Base-by-base conservation (phyloP, 2,888 invertebrate genomes). In the Anodontia alba region DNA sequence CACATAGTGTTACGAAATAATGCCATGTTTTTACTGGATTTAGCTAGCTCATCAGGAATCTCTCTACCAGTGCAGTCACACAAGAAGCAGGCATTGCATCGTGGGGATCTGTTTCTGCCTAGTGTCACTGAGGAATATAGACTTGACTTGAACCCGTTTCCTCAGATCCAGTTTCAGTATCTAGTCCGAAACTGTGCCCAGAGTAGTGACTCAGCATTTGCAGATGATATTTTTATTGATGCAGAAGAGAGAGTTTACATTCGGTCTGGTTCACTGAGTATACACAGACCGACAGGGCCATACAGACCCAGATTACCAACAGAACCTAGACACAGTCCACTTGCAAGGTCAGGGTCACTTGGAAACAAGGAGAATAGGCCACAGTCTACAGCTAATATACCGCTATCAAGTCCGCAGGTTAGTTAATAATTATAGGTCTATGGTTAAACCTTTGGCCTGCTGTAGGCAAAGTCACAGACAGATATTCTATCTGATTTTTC, bases 11-110 rank as follows among this genome's bases (percentile, higher is more conserved):
- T 99, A 96, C 97, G 97, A 90, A 98, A 98, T 93, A 99, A 99
- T 94, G 98, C 99, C 0, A 96, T 98, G 94, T 99, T 99, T 93
- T 95, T 99, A 17, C 95, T 99, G 80, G 98, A 99, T 93, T 94
- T 99, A 74, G 97, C 97, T 0, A 97, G 98, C 83, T 96, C 97
- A 0, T 96, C 96, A 3, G 96, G 96, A 0, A 91, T 95, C 1
- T 94, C 91, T 51, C 81, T 93, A 5, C 93, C 94, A 12, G 87
- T 87, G 17, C 90, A 92, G 73, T 79, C 87, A 15, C 88, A 89
- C 74, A 91, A 90, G 73, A 89, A 90, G 54, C 85, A 83, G 0
- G 71, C 83, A 26, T 57, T 66, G 12, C 83, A 76, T 43, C 80
- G 86, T 7, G 80, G 87, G n/a, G 93, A 92, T 69, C 81, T 90